Conservation (phyloP, 2,888 invertebrate genomes). For the Eupithecia inturbata region DNA sequence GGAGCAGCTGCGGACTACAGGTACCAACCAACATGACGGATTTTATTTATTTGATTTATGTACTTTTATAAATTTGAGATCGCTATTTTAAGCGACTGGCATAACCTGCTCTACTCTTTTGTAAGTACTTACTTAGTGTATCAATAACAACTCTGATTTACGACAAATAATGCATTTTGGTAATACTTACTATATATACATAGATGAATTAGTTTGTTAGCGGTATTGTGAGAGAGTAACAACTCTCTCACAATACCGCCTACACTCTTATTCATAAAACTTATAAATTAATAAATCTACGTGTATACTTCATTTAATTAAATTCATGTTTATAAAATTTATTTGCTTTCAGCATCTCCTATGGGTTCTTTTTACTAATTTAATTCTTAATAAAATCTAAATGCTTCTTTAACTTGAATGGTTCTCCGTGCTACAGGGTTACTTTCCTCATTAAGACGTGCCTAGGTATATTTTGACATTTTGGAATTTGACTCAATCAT, state of each 20-base stretch:
- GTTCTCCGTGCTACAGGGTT: background rate
- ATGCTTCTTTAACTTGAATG: too few species aligned
- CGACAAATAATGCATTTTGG: background rate
- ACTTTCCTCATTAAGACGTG: background rate
- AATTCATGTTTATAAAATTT: too few species aligned
- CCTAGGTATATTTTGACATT: background rate
- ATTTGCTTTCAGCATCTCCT: too few species aligned
- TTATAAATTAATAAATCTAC: too few species aligned
- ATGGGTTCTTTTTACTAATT: too few species aligned
- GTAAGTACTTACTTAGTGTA: background rate
- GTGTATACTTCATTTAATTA: too few species aligned
- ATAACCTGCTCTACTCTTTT: slow-evolving; percentile 1
- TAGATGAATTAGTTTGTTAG: too few species aligned
- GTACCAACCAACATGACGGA: slow-evolving; percentile 24
- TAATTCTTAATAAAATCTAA: too few species aligned
- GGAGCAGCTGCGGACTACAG: slow-evolving; percentile 55
- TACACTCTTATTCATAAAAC: too few species aligned
- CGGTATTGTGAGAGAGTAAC: too few species aligned
- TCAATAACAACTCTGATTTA: background rate
- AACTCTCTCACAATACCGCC: too few species aligned
- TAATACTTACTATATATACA: too few species aligned
- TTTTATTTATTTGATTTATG: slow-evolving; percentile 39
- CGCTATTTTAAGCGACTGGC: slow-evolving; percentile 14
- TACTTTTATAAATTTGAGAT: slow-evolving; percentile 18
- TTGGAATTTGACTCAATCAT: background rate